A percentile compares a stretch with the other conserved stretches of the same genome.
Evolutionary conservation across 2,797 vertebrate species (phyloP).

Genomic region (Micromesistius poutassou): DNA sequence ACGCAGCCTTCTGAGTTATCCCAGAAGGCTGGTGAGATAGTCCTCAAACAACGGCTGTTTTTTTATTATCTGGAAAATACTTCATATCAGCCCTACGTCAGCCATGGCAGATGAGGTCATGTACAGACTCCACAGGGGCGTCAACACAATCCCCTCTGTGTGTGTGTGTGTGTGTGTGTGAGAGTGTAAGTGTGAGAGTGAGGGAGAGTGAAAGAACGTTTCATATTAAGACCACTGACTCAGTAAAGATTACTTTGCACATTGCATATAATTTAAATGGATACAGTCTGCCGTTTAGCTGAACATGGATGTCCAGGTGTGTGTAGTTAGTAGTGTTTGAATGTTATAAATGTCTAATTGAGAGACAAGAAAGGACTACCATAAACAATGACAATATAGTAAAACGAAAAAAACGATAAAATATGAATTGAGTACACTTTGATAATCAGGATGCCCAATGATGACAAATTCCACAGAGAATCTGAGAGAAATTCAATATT

Average conservation of each 20-base stretch:
- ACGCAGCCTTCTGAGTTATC: not conserved
- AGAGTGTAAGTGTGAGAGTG: not conserved
- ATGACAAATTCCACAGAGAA: not conserved
- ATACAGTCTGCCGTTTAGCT: too few relatives aligned
- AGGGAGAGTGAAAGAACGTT: not conserved
- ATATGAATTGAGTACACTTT: too few relatives aligned
- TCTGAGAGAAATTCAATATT: constrained; percentile 31
- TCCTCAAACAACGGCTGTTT: not conserved
- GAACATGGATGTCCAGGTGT: too few relatives aligned
- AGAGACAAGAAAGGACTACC: too few relatives aligned
- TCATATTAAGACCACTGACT: too few relatives aligned
- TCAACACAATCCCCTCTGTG: constrained; percentile 36
- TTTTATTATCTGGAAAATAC: not conserved
- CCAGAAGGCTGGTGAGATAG: not conserved
- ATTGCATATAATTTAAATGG: too few relatives aligned
- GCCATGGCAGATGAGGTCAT: constrained; percentile 8
- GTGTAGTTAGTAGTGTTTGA: too few relatives aligned
- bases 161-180: not conserved
- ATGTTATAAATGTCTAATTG: too few relatives aligned
- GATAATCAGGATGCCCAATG: too few relatives aligned
- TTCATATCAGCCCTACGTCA: not conserved
- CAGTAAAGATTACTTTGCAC: too few relatives aligned
- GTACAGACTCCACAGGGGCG: constrained; percentile 33
- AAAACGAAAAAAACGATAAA: too few relatives aligned
- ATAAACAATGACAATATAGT: too few relatives aligned